Base-by-base conservation (phyloP, 2,888 invertebrate genomes). In the Disparrhopalites patrizii region DNA sequence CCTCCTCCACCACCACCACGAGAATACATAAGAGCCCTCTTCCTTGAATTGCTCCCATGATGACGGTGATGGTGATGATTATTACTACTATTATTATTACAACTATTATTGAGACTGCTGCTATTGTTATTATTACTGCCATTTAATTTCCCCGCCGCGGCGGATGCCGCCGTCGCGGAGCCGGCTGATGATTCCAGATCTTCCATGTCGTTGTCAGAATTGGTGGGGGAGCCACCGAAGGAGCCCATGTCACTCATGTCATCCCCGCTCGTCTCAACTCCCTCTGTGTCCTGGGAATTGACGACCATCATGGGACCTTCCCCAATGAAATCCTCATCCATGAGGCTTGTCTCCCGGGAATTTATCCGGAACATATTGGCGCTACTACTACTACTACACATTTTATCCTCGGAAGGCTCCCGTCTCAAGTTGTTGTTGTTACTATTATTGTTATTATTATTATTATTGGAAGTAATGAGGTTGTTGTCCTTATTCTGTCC, bases 171-270 rank as follows among this genome's bases (percentile, higher is more conserved):
- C n/a, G n/a, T n/a, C n/a, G n/a, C n/a, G n/a, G n/a, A n/a, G n/a
- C n/a, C n/a, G n/a, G n/a, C n/a, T n/a, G n/a, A n/a, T 25, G 58
- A 60, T 33, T 68, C 68, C 36, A 43, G 30, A 23, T 68, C 68
- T n/a, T 64, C 68, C n/a, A 30, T 38, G 10, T 68, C 68, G 25
- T 38, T 52, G 27, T 64, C 68, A 7, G 56, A 62, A 18, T 66
- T 66, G 13, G 20, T 36, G 20, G 61, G 61, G n/a, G 72, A 71
- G n/a, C n/a, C n/a, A 55, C 70, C 70, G 47, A 70, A 70, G 20
- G 73, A 73, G 2, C 70, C 72, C 60, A 72, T 61, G 27, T 74
- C 74, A 8, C 72, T 72, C 65, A 72, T 62, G 40, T 74, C 73
- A 15, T 73, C 73, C n/a, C 73, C 74, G 10, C 73, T 73, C 2